These are phyloP conservation scores for Desmodus rotundus DNA, from an alignment of 2,113 vertebrate species.

Conservation along the genomic window DNA sequence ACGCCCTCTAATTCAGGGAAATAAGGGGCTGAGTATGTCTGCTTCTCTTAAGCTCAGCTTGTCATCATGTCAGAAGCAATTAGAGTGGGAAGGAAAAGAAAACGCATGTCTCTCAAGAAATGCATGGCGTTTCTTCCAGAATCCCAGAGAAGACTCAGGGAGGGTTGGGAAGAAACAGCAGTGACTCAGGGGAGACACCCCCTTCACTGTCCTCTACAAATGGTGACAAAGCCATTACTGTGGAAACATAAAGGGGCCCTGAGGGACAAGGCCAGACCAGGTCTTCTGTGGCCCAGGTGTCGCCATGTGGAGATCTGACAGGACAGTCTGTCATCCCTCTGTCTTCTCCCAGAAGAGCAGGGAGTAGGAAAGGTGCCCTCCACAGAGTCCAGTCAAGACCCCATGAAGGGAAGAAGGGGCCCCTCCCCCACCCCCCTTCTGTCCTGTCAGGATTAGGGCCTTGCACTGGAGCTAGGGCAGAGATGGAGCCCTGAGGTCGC, in stretches of 20 bases:
- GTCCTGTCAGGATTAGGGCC: background rate
- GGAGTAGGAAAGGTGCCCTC: background rate
- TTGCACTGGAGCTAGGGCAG: background rate
- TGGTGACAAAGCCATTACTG: background rate
- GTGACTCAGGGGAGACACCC: background rate
- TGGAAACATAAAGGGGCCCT: background rate
- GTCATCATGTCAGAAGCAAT: background rate
- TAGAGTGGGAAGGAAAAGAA: background rate
- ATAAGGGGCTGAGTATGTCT: background rate
- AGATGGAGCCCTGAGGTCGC: no score
- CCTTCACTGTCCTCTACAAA: background rate
- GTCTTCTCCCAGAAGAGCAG: background rate
- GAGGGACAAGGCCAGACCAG: rapidly evolving
- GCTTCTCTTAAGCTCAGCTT: background rate
- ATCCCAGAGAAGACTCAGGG: background rate
- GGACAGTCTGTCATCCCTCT: background rate
- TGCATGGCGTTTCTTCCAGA: background rate
- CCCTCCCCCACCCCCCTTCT: background rate
- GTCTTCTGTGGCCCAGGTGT: background rate
- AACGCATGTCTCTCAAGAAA: background rate
- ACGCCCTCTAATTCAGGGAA: background rate
- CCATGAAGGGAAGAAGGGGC: background rate
- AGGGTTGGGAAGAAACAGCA: background rate
- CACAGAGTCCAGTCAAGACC: background rate
- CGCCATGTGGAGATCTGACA: background rate